Conservation (phyloP, 2,888 invertebrate genomes). For the Isoperla grammatica region DNA sequence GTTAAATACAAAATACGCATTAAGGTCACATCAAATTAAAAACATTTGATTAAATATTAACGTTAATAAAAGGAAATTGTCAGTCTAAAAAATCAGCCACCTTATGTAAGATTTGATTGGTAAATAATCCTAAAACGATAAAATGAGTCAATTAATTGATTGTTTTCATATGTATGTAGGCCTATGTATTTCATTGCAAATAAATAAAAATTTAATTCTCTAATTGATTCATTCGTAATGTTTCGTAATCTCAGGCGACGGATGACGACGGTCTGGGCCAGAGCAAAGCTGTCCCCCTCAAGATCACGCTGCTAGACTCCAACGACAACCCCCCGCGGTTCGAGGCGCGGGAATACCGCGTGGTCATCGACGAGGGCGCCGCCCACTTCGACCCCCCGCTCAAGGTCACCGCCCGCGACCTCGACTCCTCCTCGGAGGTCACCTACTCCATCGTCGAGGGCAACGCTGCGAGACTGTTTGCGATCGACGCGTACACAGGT, state of each 20-base stretch:
- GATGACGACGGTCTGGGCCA: conserved; percentile 79
- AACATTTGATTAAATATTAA: not conserved
- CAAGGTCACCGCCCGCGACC: conserved; percentile 66
- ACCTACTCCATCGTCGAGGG: conserved; percentile 67
- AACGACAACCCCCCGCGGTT: conserved; percentile 89
- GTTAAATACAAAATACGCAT: too few species aligned
- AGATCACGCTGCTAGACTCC: conserved; percentile 72
- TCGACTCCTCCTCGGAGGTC: conserved; percentile 74
- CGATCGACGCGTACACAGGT: conserved; percentile 63
- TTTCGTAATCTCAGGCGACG: conserved; percentile 56
- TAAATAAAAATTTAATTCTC: too few species aligned
- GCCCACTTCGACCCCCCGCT: conserved; percentile 67
- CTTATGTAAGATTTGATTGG: too few species aligned
- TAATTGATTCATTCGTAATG: not conserved
- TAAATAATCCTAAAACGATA: too few species aligned
- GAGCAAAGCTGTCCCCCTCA: conserved; percentile 69
- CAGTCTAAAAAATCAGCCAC: too few species aligned
- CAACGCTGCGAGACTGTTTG: conserved; percentile 55
- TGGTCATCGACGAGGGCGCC: conserved; percentile 82
- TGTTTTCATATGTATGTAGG: too few species aligned
- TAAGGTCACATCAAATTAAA: not conserved
- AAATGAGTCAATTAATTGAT: not conserved
- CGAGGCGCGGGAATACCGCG: conserved; percentile 66
- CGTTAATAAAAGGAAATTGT: not conserved
- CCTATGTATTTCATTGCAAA: too few species aligned